Evolutionary conservation across 2,888 invertebrate species (phyloP), one percentile per base, ranked within the genome.

Genomic region (Leptinotarsa tumamoca): DNA sequence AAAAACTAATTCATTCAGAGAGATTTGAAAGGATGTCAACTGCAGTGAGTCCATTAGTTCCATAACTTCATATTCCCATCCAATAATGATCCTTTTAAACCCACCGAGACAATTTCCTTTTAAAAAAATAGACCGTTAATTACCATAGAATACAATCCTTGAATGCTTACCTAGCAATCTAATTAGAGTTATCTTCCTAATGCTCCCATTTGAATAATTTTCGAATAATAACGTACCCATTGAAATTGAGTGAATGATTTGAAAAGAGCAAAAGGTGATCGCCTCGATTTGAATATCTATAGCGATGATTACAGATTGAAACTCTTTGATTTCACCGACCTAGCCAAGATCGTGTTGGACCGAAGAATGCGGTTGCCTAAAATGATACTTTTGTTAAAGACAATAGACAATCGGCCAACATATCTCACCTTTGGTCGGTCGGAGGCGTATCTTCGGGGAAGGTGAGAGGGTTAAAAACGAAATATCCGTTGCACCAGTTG

Each of bases 381-480:
- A 78, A 68, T 77, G 77, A 77, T 80, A 73, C 75, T 78, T 78
- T 78, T 75, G 76, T 73, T 77, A 78, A 70, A 77, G 78, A 80
- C 78, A 77, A 78, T 73, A 71, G 73, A 66, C 63, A 77, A 80
- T 75, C 68, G 77, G 54, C 74, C 72, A 75, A 71, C 77, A 77
- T 77, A 72, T 77, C 73, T 75, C 77, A 63, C 63, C 27, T 63
- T 67, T 68, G 58, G 23, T 33, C 33, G n/a, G 15, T 61, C 73
- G 33, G 61, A 21, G 68, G 68, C 58, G 71, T 63, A 63, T 63
- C 63, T 33, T 43, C 13, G 43, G 63, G 63, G 63, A n/a, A 18
- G 43, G n/a, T 27, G n/a, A 13, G 54, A 51, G 7, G 27, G 27
- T 2, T 15, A 13, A 14, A n/a, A 23, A 18, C 23, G 23, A 23